Base-by-base conservation (phyloP, 2,888 invertebrate species). In the Meiosimyza platycephala region DNA sequence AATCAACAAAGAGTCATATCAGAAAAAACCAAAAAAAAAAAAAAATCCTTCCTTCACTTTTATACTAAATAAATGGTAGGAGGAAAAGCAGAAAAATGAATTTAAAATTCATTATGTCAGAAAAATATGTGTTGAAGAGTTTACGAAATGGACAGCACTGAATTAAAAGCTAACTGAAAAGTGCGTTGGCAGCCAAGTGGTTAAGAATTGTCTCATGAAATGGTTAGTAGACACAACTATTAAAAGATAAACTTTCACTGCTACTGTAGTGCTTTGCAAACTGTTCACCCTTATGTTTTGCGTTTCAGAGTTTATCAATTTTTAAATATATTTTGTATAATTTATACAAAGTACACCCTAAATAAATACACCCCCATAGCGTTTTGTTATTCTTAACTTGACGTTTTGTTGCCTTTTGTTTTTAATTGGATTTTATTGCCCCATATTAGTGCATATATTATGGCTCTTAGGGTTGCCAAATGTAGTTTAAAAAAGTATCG, bases 391-490 rank as follows among this genome's bases (percentile, higher is more conserved):
- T 48, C 67, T 68, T 64, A n/a, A 28, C 68, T 69, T 71, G 54
- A 55, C 50, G 57, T 69, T 59, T 68, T 68, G 64, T 73, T 54
- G 67, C 68, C 68, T 75, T 73, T 63, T 22, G 22, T 28, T 73
- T 62, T 69, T 75, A 71, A 73, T 75, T 75, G 73, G 69, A 75
- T 75, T 75, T 75, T 73, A 71, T 71, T 75, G 67, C 74, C 48
- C 48, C 9, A 9, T 40, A 40, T 40, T 6, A 40, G 40, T 40
- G 40, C 40, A 40, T 40, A 40, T 40, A 9, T 40, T 9, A 40
- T 6, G 40, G 2, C 2, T 9, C 9, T 40, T 9, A 6, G 40
- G 40, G 40, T 40, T 40, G 40, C 40, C 40, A 40, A 9, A 40
- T 40, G 6, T 0, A 9, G 6, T 3, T n/a, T 28, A 3, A 28